Evolutionary conservation across 2,888 invertebrate species (phyloP), one percentile per base, ranked within the genome.

Genomic region (Tuberolachnus salignus): DNA sequence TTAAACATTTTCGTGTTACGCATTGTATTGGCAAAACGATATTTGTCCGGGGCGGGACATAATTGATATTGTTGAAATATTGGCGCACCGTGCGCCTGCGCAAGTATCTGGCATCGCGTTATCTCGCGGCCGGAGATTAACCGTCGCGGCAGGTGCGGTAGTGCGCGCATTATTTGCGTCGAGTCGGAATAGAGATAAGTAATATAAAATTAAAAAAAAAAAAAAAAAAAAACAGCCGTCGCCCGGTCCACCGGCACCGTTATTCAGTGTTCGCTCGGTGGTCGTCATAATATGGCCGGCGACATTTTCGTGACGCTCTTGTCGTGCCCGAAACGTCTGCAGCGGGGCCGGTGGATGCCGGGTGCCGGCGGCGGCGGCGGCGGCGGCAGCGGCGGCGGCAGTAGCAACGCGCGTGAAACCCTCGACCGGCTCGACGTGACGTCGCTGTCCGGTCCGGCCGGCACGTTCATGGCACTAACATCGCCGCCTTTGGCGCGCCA

Each of bases 401-500:
- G 19, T 14, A 19, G 44, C 34, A 44, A n/a, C 11, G 23, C 59
- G 10, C 3, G 11, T 10, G 19, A 55, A 16, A 19, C 64, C 2
- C 19, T 55, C 13, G 75, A 26, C 16, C 59, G 78, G 26, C 78
- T 16, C 3, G 78, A 69, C 21, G 59, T 78, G 9, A 6, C 69
- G 21, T 42, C 44, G 13, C 59, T 78, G 26, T 78, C 49, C 59
- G 75, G 75, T 6, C 55, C 53, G 14, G 57, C 57, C 42, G 78
- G 78, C 42, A 59, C 67, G 61, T 78, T 55, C 59, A 59, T 59
- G n/a, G 6, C 19, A 16, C 53, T 64, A 21, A 63, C n/a, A 1
- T 19, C 26, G 44, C n/a, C 64, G 19, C 21, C 16, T 49, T 21
- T 19, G 21, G 14, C 46, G 57, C 49, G n/a, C 23, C n/a, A 51